Evolutionary conservation across 2,888 invertebrate genomes (phyloP).

Genomic region (Tanypteryx hageni): DNA sequence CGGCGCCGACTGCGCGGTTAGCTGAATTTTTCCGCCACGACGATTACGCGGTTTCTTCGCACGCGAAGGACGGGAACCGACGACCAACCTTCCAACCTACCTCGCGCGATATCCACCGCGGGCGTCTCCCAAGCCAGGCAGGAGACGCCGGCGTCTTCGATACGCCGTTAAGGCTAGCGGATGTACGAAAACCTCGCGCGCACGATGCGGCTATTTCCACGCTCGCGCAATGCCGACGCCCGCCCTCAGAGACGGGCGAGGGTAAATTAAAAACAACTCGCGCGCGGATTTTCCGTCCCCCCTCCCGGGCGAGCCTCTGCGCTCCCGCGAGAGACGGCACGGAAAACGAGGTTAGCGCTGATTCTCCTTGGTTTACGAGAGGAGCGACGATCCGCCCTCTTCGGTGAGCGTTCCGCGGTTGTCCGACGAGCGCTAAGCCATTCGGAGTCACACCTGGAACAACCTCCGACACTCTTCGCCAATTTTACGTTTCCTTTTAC

Average conservation of each 20-base stretch:
- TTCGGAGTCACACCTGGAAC: slow-evolving; percentile 12
- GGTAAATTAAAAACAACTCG: too few species aligned
- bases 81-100: too few species aligned
- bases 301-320: neutral
- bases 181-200: neutral
- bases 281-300: neutral
- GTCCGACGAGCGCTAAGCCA: too few species aligned
- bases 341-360: too few species aligned
- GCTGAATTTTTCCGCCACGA: neutral
- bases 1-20: neutral
- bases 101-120: too few species aligned
- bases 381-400: too few species aligned
- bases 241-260: too few species aligned
- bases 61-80: neutral
- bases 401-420: too few species aligned
- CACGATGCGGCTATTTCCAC: neutral
- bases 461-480: neutral
- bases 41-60: neutral
- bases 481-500: slow-evolving; percentile 17
- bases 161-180: neutral
- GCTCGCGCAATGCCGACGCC: neutral
- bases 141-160: neutral
- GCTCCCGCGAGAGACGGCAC: neutral
- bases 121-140: neutral
- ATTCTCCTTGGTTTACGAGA: too few species aligned